phyloP scores from a whole-genome alignment of 2,888 invertebrate species.

The Gryllus longicercus region DNA sequence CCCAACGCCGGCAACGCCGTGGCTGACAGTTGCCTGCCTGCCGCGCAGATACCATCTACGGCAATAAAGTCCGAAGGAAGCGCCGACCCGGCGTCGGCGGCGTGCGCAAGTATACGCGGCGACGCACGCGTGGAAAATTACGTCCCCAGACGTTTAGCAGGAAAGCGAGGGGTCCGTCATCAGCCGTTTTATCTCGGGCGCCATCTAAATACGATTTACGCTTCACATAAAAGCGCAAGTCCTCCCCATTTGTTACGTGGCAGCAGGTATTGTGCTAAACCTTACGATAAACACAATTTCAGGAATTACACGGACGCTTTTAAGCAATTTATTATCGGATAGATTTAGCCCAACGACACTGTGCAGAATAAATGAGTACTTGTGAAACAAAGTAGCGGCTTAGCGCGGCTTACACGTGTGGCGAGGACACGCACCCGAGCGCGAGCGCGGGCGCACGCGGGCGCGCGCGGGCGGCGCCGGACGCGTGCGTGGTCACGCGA shows the following conservation, averaged over 20 bases:
- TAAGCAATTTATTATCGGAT: constrained; percentile 17
- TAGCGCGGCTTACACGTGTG: constrained; percentile 4
- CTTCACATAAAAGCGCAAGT: constrained; percentile 10
- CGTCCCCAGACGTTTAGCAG: constrained; percentile 8
- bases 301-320: constrained; percentile 17
- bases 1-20: too few species aligned
- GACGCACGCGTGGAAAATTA: background rate
- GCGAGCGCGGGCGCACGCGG: background rate
- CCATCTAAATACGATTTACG: constrained; percentile 8
- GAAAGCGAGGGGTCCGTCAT: background rate
- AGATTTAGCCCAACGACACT: constrained; percentile 11
- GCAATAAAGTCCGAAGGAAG: too few species aligned
- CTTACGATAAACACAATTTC: constrained; percentile 17
- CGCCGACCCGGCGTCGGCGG: too few species aligned
- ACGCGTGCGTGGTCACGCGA: too few species aligned
- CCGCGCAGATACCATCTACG: too few species aligned
- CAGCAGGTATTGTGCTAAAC: constrained; percentile 1
- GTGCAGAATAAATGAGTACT: constrained; percentile 17
- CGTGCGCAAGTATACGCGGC: too few species aligned
- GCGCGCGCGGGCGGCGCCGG: background rate
- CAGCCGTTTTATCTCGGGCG: background rate
- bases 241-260: constrained; percentile 1
- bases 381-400: constrained; percentile 17
- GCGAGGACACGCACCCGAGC: background rate
- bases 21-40: too few species aligned